phyloP scores from a whole-genome alignment of 2,113 vertebrate genomes.

The Mionectes macconnelli region DNA sequence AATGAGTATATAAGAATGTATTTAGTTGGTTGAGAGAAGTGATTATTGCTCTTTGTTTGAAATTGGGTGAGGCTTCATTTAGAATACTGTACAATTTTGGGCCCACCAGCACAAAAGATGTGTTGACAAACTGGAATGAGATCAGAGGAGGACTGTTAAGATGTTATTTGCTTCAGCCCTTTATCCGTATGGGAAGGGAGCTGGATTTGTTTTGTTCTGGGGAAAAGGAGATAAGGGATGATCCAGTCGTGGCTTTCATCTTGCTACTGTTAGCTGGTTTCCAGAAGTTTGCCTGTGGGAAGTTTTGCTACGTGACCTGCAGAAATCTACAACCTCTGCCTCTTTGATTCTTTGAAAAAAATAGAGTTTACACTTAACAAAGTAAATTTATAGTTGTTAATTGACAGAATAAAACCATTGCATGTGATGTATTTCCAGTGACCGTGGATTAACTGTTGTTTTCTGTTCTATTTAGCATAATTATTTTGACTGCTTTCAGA shows the following conservation, averaged over 20 bases:
- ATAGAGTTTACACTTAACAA: not conserved
- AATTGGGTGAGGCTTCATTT: not conserved
- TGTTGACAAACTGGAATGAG: not conserved
- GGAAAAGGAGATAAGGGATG: not conserved
- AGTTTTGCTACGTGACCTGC: not conserved
- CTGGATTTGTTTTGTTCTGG: not conserved
- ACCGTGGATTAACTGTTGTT: not conserved
- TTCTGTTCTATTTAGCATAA: not conserved
- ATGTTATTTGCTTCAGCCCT: not conserved
- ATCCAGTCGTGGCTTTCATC: not conserved
- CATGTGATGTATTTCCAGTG: not conserved
- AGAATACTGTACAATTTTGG: not conserved
- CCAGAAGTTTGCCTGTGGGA: not conserved
- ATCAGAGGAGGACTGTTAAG: not conserved
- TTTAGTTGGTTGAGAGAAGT: not conserved
- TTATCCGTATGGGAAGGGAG: not conserved
- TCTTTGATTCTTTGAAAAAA: not conserved
- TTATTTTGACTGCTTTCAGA: constrained; percentile 32
- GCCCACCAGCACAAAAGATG: not conserved
- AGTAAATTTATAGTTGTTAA: not conserved
- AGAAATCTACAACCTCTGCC: not conserved
- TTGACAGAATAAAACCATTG: not conserved
- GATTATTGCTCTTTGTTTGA: not conserved
- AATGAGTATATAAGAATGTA: not conserved
- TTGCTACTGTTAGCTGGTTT: not conserved